These are phyloP conservation scores for Prionailurus viverrinus DNA, from an alignment of 2,113 vertebrate species.

Conservation along the genomic window DNA sequence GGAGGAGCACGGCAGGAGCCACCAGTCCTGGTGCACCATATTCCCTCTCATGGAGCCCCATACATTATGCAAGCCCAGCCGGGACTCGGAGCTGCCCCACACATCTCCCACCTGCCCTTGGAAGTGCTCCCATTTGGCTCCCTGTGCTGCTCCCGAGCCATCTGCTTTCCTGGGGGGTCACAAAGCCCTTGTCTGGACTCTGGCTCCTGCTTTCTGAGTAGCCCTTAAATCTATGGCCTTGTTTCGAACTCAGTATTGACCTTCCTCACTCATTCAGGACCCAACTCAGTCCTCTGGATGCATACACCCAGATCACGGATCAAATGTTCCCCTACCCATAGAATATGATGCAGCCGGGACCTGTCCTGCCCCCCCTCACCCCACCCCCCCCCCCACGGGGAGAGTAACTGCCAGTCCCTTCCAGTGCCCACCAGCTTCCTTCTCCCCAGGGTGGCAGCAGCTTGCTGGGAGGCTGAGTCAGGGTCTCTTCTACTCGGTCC, in stretches of 20 bases:
- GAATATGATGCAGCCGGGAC: too few species aligned
- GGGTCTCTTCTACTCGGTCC: not conserved
- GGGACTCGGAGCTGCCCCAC: not conserved
- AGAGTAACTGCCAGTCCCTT: not conserved
- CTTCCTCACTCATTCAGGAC: not conserved
- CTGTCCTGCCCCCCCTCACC: accelerated
- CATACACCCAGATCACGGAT: not conserved
- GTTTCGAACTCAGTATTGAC: not conserved
- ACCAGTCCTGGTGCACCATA: not conserved
- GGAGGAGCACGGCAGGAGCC: not conserved
- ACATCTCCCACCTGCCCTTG: not conserved
- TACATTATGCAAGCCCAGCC: not conserved
- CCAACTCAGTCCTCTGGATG: not conserved
- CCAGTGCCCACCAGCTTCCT: not conserved
- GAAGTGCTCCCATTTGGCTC: not conserved
- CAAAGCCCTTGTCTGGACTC: not conserved
- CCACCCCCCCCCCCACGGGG: accelerated
- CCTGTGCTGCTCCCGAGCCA: too few species aligned
- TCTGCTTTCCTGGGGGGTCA: not conserved
- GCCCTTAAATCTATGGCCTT: not conserved
- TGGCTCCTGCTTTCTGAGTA: not conserved
- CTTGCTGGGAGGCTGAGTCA: not conserved
- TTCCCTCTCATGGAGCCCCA: not conserved
- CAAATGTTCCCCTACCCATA: not conserved
- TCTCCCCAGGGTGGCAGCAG: not conserved